Percentiles rank a stretch among this genome's conserved stretches.
These are phyloP conservation scores for Leptodactylus fallax DNA, from an alignment of 2,797 vertebrate species.

Conservation along the genomic window DNA sequence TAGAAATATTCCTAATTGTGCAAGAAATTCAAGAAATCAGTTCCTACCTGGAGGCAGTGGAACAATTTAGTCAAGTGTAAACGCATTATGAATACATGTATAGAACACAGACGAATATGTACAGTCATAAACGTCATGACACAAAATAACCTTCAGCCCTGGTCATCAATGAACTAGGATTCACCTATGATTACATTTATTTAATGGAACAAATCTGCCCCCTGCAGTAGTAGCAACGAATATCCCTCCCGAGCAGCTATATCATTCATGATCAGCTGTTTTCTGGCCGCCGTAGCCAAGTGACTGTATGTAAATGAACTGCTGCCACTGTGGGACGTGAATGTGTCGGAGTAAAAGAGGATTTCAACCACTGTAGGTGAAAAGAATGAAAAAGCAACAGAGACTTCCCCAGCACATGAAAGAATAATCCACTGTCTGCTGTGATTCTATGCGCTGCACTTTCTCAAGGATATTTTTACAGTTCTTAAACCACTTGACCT, in stretches of 20 bases:
- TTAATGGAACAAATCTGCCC: constrained; percentile 48
- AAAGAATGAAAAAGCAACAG: constrained; percentile 9
- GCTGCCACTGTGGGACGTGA: neutral
- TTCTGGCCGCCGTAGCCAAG: neutral
- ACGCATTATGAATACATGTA: neutral
- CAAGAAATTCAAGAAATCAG: neutral
- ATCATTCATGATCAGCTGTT: neutral
- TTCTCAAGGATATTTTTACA: constrained; percentile 42
- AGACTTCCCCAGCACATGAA: constrained; percentile 9
- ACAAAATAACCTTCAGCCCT: neutral
- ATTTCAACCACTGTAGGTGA: neutral
- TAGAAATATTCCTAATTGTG: neutral
- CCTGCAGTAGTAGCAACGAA: constrained; percentile 48
- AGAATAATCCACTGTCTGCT: constrained; percentile 28
- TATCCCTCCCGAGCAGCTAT: neutral
- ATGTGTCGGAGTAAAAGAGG: neutral
- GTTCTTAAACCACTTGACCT: constrained; percentile 42
- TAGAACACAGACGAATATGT: neutral
- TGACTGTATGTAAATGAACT: constrained; percentile 19
- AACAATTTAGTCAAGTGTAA: neutral
- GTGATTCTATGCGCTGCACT: neutral
- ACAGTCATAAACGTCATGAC: neutral
- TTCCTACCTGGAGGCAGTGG: neutral
- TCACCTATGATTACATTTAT: neutral
- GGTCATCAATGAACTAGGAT: neutral